phyloP scores from a whole-genome alignment of 2,113 vertebrate species.

The Amblyopsis rosae region DNA sequence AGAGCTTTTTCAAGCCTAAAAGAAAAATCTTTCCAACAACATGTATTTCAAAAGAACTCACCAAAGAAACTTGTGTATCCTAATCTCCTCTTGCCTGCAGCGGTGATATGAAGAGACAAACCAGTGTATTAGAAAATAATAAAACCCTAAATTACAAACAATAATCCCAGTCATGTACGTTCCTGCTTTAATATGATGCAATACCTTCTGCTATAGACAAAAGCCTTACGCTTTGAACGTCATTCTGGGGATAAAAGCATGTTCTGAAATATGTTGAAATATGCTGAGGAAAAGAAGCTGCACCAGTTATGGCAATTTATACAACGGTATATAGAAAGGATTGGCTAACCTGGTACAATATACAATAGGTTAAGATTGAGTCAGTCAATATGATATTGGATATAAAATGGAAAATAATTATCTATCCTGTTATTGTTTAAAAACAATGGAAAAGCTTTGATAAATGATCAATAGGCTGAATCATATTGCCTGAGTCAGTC shows the following conservation, averaged over 20 bases:
- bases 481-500: too few relatives aligned
- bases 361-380: too few relatives aligned
- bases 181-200: conserved; percentile 15
- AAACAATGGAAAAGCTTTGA: too few relatives aligned
- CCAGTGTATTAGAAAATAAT: background rate
- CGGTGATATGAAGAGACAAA: conserved; percentile 6
- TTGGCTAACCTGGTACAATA: too few relatives aligned
- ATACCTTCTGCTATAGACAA: conserved; percentile 10
- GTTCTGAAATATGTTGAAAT: conserved; percentile 10
- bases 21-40: too few relatives aligned
- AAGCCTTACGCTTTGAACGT: conserved; percentile 8
- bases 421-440: too few relatives aligned
- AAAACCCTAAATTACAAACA: background rate
- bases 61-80: too few relatives aligned
- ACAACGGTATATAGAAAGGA: conserved; percentile 25
- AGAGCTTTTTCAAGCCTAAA: too few relatives aligned
- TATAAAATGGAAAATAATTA: too few relatives aligned
- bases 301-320: conserved; percentile 39
- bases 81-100: background rate
- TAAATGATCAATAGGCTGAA: too few relatives aligned
- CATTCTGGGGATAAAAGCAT: conserved; percentile 2
- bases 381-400: too few relatives aligned
- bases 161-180: conserved; percentile 5
- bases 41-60: too few relatives aligned
- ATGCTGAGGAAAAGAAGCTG: conserved; percentile 31